Evolutionary conservation across 2,888 invertebrate species (phyloP), one percentile per base, ranked within the genome.

Genomic region (Ganaspis brasiliensis): DNA sequence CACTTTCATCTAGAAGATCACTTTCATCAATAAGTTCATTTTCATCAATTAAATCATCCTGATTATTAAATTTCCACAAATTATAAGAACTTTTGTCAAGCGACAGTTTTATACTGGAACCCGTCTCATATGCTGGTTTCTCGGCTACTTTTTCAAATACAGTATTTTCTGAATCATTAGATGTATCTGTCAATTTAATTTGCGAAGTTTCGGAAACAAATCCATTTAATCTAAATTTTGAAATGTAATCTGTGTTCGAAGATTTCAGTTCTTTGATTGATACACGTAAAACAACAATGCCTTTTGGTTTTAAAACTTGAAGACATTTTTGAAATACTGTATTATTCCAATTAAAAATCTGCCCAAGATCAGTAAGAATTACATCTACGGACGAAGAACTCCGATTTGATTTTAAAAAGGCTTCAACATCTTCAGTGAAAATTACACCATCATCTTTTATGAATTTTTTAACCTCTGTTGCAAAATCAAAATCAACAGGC

Each of bases 21-120:
- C 98, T 96, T 79, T 97, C 96, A 92, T 99, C 96, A 82, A 99
- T 97, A 35, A 95, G 92, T 78, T 96, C 95, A 86, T 97, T 96
- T 81, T 94, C 94, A 10, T 95, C 95, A 79, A 96, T 96, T 85
- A 95, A 95, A 86, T 97, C 96, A 81, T 94, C 94, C 8, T 95
- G 95, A 73, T 94, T 93, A 79, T 96, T 95, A 61, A 98, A 90
- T 90, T 96, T 96, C 97, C 98, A 98, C 1, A 96, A 94, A 49
- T 92, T 91, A 4, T 92, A 87, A 35, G 91, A 84, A 55, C 91
- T 85, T 35, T 89, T 89, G 31, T 88, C 87, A 80, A 93, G 92
- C 26, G 92, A 92, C 19, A 95, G 87, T 78, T 94, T 93, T 0
- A 93, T 92, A 12, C 94, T 92, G 0, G 95, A 95, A n/a, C 95